Evolutionary conservation across 2,797 vertebrate species (phyloP), one percentile per base, ranked within the genome.

Genomic region (Scomberomorus guttatus): DNA sequence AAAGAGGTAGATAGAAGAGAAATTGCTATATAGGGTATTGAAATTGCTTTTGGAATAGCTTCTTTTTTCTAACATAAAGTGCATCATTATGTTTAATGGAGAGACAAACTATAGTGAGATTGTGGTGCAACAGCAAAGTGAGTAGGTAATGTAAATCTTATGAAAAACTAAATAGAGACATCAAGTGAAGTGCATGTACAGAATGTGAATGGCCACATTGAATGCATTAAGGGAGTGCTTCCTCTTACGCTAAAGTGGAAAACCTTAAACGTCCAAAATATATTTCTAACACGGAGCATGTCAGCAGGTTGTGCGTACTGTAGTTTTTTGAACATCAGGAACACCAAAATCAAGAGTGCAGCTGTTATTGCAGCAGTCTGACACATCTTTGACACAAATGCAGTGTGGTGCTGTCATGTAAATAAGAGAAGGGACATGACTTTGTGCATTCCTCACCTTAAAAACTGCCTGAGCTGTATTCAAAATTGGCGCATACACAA

Each of bases 141-240:
- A 61, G 52, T 42, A 13, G 57, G 73, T 77, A 72, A 75, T 85
- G 78, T 79, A 82, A 83, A 84, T 79, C 69, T 73, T 78, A 84
- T 81, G 65, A 78, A 51, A 52, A 77, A 82, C 80, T 81, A 84
- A 87, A 83, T 80, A 11, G 60, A 75, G 79, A 56, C 72, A 72
- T 85, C 63, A 74, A 81, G 51, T 32, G 44, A 54, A 76, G 82
- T 51, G 69, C 56, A 58, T 67, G 55, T 51, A 57, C 63, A 63
- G 50, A 76, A 75, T 68, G 76, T 0, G 68, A 75, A 82, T 83
- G 79, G 74, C 55, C 55, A 56, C 25, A 46, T 12, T 68, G 58
- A 64, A 66, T 70, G 69, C 81, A 78, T 76, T 72, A 75, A 55
- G 24, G 13, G n/a, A 59, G 50, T 1, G 48, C 76, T 68, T 74